Conservation (phyloP, 35 echinoderm and acorn worm species). For the Eucidaris tribuloides region DNA sequence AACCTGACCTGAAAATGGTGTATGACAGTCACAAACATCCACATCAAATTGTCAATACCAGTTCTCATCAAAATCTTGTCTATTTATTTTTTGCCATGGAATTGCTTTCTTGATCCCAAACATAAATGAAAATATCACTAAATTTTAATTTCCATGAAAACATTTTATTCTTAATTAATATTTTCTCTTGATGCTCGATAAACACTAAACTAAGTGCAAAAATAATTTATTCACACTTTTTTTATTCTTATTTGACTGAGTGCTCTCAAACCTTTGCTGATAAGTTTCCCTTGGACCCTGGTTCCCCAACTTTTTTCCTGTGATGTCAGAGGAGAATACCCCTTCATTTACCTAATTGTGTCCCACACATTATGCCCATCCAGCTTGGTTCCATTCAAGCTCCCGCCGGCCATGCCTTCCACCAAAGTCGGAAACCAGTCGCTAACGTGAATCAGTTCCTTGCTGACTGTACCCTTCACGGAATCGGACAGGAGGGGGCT, state of each 20-base stretch:
- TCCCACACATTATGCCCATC: conserved; percentile 72
- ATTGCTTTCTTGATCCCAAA: too few relatives aligned
- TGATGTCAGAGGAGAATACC: not conserved
- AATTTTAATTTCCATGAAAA: too few relatives aligned
- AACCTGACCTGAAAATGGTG: too few relatives aligned
- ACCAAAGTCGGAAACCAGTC: conserved; percentile 78
- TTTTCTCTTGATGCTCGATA: not conserved
- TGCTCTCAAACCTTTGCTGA: not conserved
- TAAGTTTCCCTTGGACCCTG: not conserved
- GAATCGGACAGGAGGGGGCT: conserved; percentile 35
- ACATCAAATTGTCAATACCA: too few relatives aligned
- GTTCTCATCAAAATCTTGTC: too few relatives aligned
- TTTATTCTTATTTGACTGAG: not conserved
- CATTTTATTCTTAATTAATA: not conserved
- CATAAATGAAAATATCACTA: too few relatives aligned
- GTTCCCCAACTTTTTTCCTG: not conserved
- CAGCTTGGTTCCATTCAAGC: conserved; percentile 9
- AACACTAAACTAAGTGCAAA: not conserved
- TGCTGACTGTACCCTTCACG: conserved; percentile 5
- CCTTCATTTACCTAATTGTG: conserved; percentile 36
- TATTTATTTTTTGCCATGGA: too few relatives aligned
- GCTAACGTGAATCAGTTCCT: conserved; percentile 60
- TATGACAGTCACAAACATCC: too few relatives aligned
- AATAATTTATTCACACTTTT: not conserved
- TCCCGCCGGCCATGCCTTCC: conserved; percentile 23